Evolutionary conservation across 2,888 invertebrate species (phyloP), one percentile per base, ranked within the genome.

Genomic region (Luperina nickerlii): DNA sequence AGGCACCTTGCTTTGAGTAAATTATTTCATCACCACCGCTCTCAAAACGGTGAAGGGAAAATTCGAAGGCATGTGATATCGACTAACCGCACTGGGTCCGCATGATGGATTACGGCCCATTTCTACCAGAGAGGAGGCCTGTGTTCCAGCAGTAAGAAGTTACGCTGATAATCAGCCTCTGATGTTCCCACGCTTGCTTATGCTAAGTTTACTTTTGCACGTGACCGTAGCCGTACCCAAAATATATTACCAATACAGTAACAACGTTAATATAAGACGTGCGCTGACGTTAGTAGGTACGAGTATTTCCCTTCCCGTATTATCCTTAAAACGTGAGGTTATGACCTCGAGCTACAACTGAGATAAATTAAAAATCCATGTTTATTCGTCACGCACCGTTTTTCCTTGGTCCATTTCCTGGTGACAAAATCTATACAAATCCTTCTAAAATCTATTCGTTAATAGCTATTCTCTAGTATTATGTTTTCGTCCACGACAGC

Each of bases 341-440:
- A 45, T 60, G 75, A 69, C 84, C 88, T 82, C 72, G 65, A 51
- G 63, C 24, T 45, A 62, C 81, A 63, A 76, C 81, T 60, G 74
- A 78, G 72, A 79, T 66, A 72, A 73, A 81, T 76, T 74, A 74
- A 81, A 84, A 77, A 79, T 82, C 62, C 74, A 66, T 70, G 38
- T 81, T 81, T 71, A 68, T 48, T 63, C 66, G 70, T 78, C 82
- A 83, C 73, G 73, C 66, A 68, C 11, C 45, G 27, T 68, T 80
- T 79, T 79, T 75, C 79, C 79, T 82, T 79, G 45, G 18, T 68
- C n/a, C 42, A 66, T 51, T 87, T 88, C 73, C 82, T 71, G 45
- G 51, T 74, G 54, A 62, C 70, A 27, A 74, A 70, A 79, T 73
- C 45, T 73, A 71, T 66, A 74, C 71, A 73, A 74, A 72, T 68